Evolutionary conservation across 2,888 invertebrate genomes (phyloP).

Genomic region (Tinea semifulvella): DNA sequence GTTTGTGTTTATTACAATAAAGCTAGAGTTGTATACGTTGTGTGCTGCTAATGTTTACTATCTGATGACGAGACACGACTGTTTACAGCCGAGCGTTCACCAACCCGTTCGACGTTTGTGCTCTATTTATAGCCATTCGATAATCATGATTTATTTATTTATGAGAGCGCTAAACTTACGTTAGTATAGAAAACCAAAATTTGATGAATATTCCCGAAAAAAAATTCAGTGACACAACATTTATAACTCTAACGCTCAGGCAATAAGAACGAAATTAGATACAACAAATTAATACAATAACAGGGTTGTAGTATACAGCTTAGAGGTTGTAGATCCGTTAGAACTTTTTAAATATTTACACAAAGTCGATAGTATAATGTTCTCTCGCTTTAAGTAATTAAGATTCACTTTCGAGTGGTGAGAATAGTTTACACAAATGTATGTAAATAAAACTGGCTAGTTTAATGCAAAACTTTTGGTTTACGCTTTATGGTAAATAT

Average conservation of each 20-base stretch:
- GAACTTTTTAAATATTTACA: constrained; percentile 10
- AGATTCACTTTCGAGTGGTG: constrained; percentile 28
- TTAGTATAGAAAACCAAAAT: constrained; percentile 20
- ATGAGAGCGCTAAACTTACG: constrained; percentile 25
- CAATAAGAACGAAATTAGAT: not conserved
- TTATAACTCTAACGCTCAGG: not conserved
- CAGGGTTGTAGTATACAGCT: not conserved
- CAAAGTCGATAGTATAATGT: not conserved
- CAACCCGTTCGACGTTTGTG: constrained; percentile 32
- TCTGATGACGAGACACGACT: constrained; percentile 32
- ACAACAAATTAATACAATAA: not conserved
- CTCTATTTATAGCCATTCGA: constrained; percentile 32
- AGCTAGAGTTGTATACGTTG: constrained; percentile 8
- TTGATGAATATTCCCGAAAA: constrained; percentile 15
- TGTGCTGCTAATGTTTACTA: constrained; percentile 36
- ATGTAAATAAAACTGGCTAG: constrained; percentile 60
- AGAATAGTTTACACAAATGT: constrained; percentile 36
- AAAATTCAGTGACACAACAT: not conserved
- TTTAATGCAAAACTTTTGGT: constrained; percentile 66
- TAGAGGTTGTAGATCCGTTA: constrained; percentile 1
- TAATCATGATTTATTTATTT: constrained; percentile 29
- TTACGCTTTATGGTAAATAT: constrained; percentile 68
- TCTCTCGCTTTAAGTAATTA: constrained; percentile 23
- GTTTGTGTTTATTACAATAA: constrained; percentile 9
- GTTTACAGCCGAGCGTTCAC: constrained; percentile 30